A percentile compares a stretch with the other conserved stretches of the same genome.
Conservation (phyloP, 2,797 vertebrate species). For the Clarias fuscus region DNA sequence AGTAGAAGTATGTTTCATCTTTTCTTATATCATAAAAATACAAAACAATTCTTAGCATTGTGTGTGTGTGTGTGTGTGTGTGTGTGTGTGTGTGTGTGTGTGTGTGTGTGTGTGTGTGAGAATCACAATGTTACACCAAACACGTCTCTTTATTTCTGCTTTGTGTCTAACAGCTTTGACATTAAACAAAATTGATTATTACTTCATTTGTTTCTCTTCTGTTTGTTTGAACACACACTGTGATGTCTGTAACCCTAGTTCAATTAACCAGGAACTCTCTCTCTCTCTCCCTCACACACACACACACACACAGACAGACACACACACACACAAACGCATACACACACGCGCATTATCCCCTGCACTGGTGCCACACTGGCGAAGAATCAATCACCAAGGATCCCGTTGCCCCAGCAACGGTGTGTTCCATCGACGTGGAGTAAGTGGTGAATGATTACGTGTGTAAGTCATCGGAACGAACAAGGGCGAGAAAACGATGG, state of each 20-base stretch:
- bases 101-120: conserved; percentile 12
- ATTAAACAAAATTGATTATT: conserved; percentile 84
- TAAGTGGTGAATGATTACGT: conserved; percentile 76
- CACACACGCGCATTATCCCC: conserved; percentile 70
- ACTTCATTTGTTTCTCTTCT: conserved; percentile 36
- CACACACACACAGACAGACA: conserved; percentile 27
- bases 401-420: conserved; percentile 89
- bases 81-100: background rate
- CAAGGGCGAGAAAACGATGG: conserved; percentile 1
- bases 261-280: conserved; percentile 84
- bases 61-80: background rate
- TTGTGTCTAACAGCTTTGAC: conserved; percentile 80
- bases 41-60: too few species aligned
- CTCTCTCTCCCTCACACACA: conserved; percentile 25
- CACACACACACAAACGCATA: conserved; percentile 24
- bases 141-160: conserved; percentile 67
- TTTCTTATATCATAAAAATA: background rate
- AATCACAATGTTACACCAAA: conserved; percentile 57
- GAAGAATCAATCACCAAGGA: conserved; percentile 73
- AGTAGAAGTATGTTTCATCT: background rate
- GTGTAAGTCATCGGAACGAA: conserved; percentile 83
- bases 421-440: conserved; percentile 88
- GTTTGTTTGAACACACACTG: conserved; percentile 88
- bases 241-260: conserved; percentile 92
- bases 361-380: conserved; percentile 87